A percentile compares a stretch with the other conserved stretches of the same genome.
Evolutionary conservation across 1,140 invertebrate genomes (phyloP).

Genomic region (Danaus plexippus): DNA sequence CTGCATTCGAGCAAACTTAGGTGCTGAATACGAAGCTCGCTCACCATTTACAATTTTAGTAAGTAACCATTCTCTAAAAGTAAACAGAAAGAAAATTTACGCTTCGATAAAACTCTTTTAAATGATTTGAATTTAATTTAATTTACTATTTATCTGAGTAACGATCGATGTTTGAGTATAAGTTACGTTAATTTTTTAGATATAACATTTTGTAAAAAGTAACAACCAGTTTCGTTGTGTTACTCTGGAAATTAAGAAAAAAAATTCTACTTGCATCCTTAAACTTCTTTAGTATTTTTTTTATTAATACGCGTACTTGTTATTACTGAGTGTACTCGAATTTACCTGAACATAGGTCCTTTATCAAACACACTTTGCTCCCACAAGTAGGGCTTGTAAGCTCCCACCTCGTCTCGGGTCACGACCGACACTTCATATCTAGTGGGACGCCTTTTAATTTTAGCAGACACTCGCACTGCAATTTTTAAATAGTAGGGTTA

Average conservation of each 20-base stretch:
- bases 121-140: too few species aligned
- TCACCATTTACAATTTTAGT: conserved; percentile 99
- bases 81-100: conserved; percentile 2
- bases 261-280: too few species aligned
- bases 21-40: conserved; percentile 94
- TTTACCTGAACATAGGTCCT: conserved; percentile 82
- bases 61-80: conserved; percentile 92
- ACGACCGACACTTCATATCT: conserved; percentile 94
- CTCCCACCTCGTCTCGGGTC: conserved; percentile 96
- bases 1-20: conserved; percentile 96
- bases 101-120: neutral
- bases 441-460: conserved; percentile 87
- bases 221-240: too few species aligned
- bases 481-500: conserved; percentile 16
- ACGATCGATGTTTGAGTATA: too few species aligned
- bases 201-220: too few species aligned
- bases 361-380: conserved; percentile 95
- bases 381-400: conserved; percentile 96
- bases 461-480: conserved; percentile 85
- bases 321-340: neutral
- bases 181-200: too few species aligned
- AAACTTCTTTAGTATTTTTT: too few species aligned
- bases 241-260: too few species aligned
- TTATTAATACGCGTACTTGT: too few species aligned
- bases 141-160: too few species aligned